Evolutionary conservation across 2,113 vertebrate genomes (phyloP).

Genomic region (Arvicanthis niloticus): DNA sequence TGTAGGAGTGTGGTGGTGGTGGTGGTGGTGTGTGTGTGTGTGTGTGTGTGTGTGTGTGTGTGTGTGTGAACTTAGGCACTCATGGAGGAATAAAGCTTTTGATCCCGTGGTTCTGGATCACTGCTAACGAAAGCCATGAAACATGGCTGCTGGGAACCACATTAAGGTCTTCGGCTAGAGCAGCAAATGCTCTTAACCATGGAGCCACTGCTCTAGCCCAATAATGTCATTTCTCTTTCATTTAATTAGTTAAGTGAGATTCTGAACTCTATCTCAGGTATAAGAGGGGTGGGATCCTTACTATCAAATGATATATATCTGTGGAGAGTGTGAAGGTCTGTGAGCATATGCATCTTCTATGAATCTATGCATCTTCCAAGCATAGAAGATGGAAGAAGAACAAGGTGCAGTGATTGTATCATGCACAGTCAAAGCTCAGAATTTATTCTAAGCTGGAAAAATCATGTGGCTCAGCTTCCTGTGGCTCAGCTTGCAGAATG

Average conservation of each 20-base stretch:
- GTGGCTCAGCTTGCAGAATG: too few species aligned
- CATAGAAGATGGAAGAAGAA: not conserved
- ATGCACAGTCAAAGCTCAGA: not conserved
- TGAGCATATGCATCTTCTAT: not conserved
- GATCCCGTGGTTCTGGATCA: not conserved
- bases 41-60: not conserved
- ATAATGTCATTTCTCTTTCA: not conserved
- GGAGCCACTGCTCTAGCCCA: not conserved
- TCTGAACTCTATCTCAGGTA: not conserved
- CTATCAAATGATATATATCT: not conserved
- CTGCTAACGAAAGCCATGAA: not conserved
- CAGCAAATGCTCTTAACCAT: not conserved
- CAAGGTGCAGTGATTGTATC: not conserved
- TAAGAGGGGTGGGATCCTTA: not conserved
- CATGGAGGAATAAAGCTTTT: not conserved
- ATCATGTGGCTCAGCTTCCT: not conserved
- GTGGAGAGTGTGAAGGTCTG: not conserved
- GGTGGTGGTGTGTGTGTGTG: not conserved
- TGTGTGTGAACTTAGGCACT: not conserved
- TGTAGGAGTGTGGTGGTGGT: not conserved
- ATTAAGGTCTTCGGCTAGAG: not conserved
- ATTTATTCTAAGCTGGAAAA: not conserved
- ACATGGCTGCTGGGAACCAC: not conserved
- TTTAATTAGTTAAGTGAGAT: not conserved
- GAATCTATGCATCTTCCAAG: not conserved